Conservation (phyloP, 2,113 vertebrate species). For the Bambusicola thoracicus region DNA sequence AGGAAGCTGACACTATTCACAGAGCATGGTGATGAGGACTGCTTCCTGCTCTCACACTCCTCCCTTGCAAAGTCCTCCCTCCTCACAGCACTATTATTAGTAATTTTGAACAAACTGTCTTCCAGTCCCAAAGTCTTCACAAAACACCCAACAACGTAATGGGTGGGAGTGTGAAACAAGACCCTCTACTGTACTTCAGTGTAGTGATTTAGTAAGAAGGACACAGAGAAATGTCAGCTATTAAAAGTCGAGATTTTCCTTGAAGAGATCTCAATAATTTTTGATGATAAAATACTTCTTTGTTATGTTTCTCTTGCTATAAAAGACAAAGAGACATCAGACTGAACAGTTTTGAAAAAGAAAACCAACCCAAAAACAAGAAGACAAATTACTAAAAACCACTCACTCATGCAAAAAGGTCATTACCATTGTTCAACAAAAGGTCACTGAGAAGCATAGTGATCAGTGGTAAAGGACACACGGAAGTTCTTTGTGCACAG, state of each 20-base stretch:
- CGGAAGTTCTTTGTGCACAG: not conserved
- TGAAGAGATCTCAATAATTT: not conserved
- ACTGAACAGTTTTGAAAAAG: not conserved
- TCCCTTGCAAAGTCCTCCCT: slow-evolving; percentile 2
- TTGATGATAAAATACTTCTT: not conserved
- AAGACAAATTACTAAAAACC: not conserved
- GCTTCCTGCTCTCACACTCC: not conserved
- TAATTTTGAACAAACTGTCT: slow-evolving; percentile 24
- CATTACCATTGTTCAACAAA: not conserved
- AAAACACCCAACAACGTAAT: not conserved
- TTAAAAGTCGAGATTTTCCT: not conserved
- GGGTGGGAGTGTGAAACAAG: not conserved
- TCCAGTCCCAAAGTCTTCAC: not conserved
- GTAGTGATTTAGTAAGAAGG: not conserved
- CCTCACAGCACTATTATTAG: slow-evolving; percentile 25
- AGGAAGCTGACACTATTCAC: not conserved
- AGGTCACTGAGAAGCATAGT: not conserved
- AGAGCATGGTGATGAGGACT: not conserved
- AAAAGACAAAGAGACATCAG: not conserved
- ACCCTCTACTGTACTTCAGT: not conserved
- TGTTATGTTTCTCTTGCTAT: not conserved
- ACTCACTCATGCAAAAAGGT: not conserved
- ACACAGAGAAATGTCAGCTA: not conserved
- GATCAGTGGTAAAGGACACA: not conserved
- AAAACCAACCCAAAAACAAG: not conserved